A percentile compares a stretch with the other conserved stretches of the same genome.
Evolutionary conservation across 37 sponge, comb jelly and placozoan species (phyloP).

Genomic region (Bolinopsis microptera): DNA sequence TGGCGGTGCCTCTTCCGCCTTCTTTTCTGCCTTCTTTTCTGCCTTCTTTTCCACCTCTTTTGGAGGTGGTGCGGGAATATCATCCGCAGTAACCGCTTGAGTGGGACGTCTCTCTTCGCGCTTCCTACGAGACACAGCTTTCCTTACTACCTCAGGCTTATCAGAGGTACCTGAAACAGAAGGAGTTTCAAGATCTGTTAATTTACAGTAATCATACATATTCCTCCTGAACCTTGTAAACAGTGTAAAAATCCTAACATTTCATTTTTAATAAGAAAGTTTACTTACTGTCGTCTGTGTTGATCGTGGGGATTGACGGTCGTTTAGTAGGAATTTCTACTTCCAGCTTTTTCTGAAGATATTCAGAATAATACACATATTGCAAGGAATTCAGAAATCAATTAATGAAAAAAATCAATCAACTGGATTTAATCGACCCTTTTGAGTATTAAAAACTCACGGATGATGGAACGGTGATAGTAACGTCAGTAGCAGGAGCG

Average conservation of each 20-base stretch:
- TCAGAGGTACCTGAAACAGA: slow-evolving; percentile 4
- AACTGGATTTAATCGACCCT: no score
- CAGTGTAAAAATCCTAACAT: no score
- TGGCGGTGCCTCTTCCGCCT: not conserved
- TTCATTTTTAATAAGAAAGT: no score
- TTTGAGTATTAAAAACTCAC: slow-evolving; percentile 9
- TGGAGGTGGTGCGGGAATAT: not conserved
- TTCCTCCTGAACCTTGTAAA: no score
- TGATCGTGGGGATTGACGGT: not conserved
- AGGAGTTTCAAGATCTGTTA: no score
- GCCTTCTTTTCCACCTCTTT: not conserved
- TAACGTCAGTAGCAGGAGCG: not conserved
- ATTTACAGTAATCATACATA: no score
- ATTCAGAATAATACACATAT: not conserved
- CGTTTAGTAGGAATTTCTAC: not conserved
- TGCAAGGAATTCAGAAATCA: no score
- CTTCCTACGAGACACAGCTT: slow-evolving; percentile 26
- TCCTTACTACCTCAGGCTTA: slow-evolving; percentile 36
- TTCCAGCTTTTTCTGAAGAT: not conserved
- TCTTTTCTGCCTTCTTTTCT: no score
- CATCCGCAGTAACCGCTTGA: slow-evolving; percentile 38
- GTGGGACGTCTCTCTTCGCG: slow-evolving; percentile 45
- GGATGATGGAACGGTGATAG: not conserved
- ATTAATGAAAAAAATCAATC: no score
- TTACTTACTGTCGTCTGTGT: slow-evolving; percentile 45